These are phyloP conservation scores for Diaphora mendica DNA, from an alignment of 2,888 invertebrate species.

Conservation along the genomic window DNA sequence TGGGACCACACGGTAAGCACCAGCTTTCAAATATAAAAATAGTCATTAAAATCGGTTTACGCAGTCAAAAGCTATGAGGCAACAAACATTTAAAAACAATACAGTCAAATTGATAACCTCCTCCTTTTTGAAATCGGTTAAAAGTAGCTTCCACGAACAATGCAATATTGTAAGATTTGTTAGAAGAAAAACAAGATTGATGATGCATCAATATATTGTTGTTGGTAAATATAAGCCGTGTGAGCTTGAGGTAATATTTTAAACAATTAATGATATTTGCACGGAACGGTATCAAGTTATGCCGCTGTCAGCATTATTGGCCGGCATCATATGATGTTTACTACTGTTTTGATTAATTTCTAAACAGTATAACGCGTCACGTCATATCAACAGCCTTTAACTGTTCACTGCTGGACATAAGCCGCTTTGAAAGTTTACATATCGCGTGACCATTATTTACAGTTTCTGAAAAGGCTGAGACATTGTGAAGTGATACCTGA, in stretches of 20 bases:
- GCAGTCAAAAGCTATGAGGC: too few species aligned
- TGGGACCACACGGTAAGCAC: too few species aligned
- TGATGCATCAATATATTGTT: background rate
- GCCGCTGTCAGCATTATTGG: slow-evolving; percentile 3
- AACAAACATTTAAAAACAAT: too few species aligned
- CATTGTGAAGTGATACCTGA: background rate
- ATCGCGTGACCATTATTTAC: slow-evolving; percentile 31
- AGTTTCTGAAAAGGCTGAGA: background rate
- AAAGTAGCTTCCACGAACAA: slow-evolving; percentile 11
- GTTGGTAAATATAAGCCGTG: background rate
- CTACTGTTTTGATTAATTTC: slow-evolving; percentile 42
- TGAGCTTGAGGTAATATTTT: slow-evolving; percentile 12
- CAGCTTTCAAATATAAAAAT: too few species aligned
- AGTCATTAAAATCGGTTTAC: background rate
- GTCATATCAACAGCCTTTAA: too few species aligned
- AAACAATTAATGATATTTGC: slow-evolving; percentile 2
- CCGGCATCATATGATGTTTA: slow-evolving; percentile 46
- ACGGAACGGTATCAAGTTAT: slow-evolving; percentile 18
- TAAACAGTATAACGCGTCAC: slow-evolving; percentile 24
- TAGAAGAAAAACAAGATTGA: slow-evolving; percentile 1
- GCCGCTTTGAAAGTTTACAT: too few species aligned
- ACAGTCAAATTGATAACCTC: background rate
- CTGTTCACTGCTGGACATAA: too few species aligned
- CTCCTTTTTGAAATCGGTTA: too few species aligned
- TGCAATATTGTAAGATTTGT: slow-evolving; percentile 15